Base-by-base conservation (phyloP, 1,140 invertebrate species). In the Araneus ventricosus region DNA sequence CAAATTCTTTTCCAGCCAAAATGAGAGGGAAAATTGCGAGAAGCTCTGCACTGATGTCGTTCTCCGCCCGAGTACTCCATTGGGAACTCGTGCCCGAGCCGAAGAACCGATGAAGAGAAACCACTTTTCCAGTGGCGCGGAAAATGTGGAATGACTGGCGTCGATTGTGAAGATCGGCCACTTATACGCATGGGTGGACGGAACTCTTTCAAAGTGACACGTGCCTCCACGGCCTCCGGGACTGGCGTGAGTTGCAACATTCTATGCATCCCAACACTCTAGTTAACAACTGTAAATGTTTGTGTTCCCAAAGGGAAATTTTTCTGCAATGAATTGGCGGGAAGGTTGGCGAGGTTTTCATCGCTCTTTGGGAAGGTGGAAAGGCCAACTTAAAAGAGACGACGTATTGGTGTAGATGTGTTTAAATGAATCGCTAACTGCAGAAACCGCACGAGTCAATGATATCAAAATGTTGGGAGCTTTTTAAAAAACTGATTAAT, bases 111-210 rank as follows among this genome's bases (percentile, higher is more conserved):
- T 75, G 67, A 30, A 75, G 67, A 30, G 67, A 75, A 34, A 75
- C 67, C 67, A 75, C 67, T 34, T 75, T 75, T 75, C 17, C 89
- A 91, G 34, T 84, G 75, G 80, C 79, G 89, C 79, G 89, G 34
- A 84, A 91, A 91, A 84, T 84, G 70, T 59, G 34, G 57, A 91
- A 75, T 91, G 89, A 61, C 52, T 52, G 41, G 37, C 30, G 45
- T 27, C 89, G 70, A 75, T 75, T 75, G 67, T 75, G 67, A 91
- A 91, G 89, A 91, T 91, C 57, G 70, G 79, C 75, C 79, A 91
- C 70, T 91, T 91, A 91, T 79, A 91, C 89, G 89, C 70, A 80
- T 91, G 75, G 79, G 10, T 84, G 89, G 70, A 45, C 63, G 63
- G 22, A 61, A 86, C 45, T 39, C 84, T 86, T 45, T 86, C 57